phyloP scores from a whole-genome alignment of 2,113 vertebrate genomes.

The Calidris pugnax region DNA sequence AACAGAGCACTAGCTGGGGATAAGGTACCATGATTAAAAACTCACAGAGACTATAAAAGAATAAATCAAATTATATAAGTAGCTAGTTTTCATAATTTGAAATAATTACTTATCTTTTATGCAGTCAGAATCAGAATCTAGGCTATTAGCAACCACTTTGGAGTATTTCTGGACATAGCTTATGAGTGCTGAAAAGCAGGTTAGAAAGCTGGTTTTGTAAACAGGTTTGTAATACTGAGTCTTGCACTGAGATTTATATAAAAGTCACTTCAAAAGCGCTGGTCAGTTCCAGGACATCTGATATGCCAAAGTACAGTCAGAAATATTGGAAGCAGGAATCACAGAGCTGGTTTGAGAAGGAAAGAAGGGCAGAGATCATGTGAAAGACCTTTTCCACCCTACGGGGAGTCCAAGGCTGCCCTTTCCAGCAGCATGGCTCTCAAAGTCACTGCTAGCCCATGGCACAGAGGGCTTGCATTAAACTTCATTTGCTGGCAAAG shows the following conservation, averaged over 20 bases:
- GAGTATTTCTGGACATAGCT: not conserved
- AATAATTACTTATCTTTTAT: conserved; percentile 1
- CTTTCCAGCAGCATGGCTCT: not conserved
- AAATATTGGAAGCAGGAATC: not conserved
- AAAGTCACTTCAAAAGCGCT: not conserved
- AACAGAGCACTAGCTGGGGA: not conserved
- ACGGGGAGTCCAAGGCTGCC: accelerated
- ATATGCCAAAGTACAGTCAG: not conserved
- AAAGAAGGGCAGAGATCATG: not conserved
- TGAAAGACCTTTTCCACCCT: not conserved
- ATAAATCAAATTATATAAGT: not conserved
- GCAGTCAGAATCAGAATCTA: not conserved
- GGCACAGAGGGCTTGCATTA: not conserved
- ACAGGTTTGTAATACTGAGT: not conserved
- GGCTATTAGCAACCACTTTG: not conserved
- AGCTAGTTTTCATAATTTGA: not conserved
- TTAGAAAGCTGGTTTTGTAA: not conserved
- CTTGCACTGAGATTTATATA: not conserved
- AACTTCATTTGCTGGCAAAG: not conserved
- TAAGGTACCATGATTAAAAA: not conserved
- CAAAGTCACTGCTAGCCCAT: accelerated
- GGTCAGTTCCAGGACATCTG: not conserved
- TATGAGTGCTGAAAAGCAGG: not conserved
- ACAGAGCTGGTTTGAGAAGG: not conserved
- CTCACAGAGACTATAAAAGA: not conserved